Evolutionary conservation across 1,140 invertebrate species (phyloP), one percentile per base, ranked within the genome.

Genomic region (Pollicipes pollicipes): DNA sequence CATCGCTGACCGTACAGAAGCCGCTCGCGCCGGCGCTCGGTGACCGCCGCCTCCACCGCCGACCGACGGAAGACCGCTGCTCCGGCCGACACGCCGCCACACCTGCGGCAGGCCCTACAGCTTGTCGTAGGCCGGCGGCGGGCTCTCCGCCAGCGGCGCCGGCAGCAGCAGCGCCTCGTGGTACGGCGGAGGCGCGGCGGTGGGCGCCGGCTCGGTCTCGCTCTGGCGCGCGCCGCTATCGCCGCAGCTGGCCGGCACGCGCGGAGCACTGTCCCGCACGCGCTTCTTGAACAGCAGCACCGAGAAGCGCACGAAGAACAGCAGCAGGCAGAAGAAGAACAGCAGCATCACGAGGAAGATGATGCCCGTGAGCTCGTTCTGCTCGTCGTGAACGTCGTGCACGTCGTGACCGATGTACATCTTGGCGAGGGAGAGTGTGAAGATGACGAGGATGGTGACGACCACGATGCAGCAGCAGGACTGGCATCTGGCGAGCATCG

Each of bases 331-430:
- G 3, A 29, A 21, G 28, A 66, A 66, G 28, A 66, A 66, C 10
- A 66, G 64, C 17, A 66, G 64, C 17, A 66, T 8, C 17, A 66
- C 64, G 3, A 66, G 8, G 64, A 66, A 66, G 27, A 66, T 29
- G 64, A 66, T 66, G 27, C 64, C 64, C 3, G 64, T 29, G 27
- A 66, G 64, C 64, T 66, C 64, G 64, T 29, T 29, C 64, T 66
- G 64, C 27, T 29, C 27, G 27, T 66, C 64, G 10, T 8, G 6
- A 1, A 66, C 27, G 27, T 66, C 64, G 10, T 8, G 6, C 3
- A 66, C 64, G 28, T 66, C 28, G 64, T 66, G 64, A 3, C 64
- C 64, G 27, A 66, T 29, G 64, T 66, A 66, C 28, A 66, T 66
- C 28, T 66, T 66, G 64, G 64, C 64, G n/a, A 66, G 64, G 3